Evolutionary conservation across 1,140 invertebrate genomes (phyloP).

Genomic region (Arctopsyche grandis): DNA sequence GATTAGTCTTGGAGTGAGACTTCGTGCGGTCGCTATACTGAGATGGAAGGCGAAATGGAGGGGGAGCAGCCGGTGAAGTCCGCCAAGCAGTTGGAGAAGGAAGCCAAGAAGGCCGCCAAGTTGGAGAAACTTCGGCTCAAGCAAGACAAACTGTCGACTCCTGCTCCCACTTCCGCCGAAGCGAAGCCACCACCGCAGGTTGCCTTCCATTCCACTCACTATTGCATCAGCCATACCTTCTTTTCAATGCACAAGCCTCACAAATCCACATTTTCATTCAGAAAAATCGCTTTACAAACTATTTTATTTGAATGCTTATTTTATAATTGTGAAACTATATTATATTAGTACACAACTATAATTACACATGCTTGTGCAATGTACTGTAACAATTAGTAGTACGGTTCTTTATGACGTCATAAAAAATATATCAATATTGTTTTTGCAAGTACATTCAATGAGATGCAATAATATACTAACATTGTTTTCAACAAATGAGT

Average conservation of each 20-base stretch:
- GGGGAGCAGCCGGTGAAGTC: slow-evolving; percentile 71
- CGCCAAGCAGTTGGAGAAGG: slow-evolving; percentile 89
- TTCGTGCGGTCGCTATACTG: not conserved
- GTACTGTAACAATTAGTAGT: too few species aligned
- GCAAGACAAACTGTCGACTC: slow-evolving; percentile 74
- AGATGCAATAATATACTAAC: too few species aligned
- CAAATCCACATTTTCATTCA: not conserved
- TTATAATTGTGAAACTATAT: too few species aligned
- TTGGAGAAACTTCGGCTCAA: slow-evolving; percentile 93
- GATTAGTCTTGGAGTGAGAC: not conserved
- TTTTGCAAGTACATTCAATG: too few species aligned
- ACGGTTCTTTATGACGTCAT: too few species aligned
- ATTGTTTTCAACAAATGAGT: too few species aligned
- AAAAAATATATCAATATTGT: too few species aligned
- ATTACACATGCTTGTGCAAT: too few species aligned
- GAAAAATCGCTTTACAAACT: not conserved
- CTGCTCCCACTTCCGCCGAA: slow-evolving; percentile 60
- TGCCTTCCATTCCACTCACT: too few species aligned
- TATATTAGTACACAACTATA: too few species aligned
- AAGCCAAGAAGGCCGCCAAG: slow-evolving; percentile 89
- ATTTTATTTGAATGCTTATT: too few species aligned
- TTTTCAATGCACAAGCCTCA: not conserved
- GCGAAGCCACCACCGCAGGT: not conserved
- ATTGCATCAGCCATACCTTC: not conserved
- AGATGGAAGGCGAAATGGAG: not conserved